phyloP scores from a whole-genome alignment of 2,888 invertebrate genomes.

The Noctua janthina region DNA sequence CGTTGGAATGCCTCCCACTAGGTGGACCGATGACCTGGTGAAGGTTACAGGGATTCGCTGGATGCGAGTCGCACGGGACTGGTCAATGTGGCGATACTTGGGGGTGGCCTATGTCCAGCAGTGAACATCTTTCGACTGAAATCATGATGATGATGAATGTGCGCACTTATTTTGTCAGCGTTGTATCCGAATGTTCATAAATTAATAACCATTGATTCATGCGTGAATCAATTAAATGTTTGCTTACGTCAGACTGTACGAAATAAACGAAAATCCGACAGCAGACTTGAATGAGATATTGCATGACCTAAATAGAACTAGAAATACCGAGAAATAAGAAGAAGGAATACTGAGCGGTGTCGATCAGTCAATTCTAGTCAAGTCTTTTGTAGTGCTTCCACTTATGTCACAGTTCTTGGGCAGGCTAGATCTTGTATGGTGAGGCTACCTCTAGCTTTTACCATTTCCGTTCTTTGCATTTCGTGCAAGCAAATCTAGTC shows the following conservation, averaged over 20 bases:
- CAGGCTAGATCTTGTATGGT: neutral
- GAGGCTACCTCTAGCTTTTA: neutral
- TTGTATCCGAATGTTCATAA: neutral
- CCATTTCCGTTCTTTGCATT: neutral
- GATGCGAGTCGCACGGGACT: too few relatives aligned
- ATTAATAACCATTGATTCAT: constrained; percentile 13
- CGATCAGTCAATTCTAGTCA: neutral
- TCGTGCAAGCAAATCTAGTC: neutral
- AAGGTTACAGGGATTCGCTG: too few relatives aligned
- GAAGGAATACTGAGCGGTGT: neutral
- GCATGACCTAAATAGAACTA: neutral
- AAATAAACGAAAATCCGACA: neutral
- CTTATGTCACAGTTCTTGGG: neutral
- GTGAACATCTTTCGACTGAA: too few relatives aligned
- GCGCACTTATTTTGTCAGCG: neutral
- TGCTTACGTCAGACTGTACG: neutral
- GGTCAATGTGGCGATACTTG: too few relatives aligned
- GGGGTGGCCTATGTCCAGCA: too few relatives aligned
- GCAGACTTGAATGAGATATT: neutral
- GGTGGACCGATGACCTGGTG: too few relatives aligned
- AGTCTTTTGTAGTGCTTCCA: neutral
- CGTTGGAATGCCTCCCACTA: too few relatives aligned
- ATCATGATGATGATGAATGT: neutral
- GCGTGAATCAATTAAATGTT: neutral
- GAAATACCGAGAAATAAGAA: neutral